Evolutionary conservation across 2,113 vertebrate species (phyloP), one percentile per base, ranked within the genome.

Genomic region (Cinclus mexicanus): DNA sequence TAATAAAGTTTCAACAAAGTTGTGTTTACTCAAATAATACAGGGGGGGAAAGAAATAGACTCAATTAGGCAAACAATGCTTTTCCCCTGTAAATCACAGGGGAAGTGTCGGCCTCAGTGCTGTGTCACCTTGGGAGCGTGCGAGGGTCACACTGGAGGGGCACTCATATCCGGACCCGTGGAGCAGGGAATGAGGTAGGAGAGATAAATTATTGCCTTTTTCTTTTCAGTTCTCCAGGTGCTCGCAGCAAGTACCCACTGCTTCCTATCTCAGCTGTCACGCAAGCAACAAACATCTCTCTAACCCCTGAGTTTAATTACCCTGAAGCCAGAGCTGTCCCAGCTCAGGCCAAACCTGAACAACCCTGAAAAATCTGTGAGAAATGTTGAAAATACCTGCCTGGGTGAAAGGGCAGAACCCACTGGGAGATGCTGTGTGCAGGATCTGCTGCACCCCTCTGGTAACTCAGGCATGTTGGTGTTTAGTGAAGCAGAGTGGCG

Each of bases 141-240:
- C 1, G 26, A 94, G 63, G 90, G 82, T 96, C 82, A 90, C 4
- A 7, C 72, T 28, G 49, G 83, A 86, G 70, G 37, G 86, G 77
- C 78, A 85, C 81, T 96, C 95, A 75, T 83, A 89, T 90, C 87
- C 53, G 85, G 69, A 70, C 50, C 26, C 0, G 1, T 3, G 3
- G 52, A 89, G 61, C 3, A 46, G 64, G 82, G 59, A 96, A 76
- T 8, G 53, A 77, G 42, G 46, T 24, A 57, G 64, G 78, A 91
- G 57, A 89, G 85, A 95, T 63, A 95, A 96, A 96, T 96, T 93
- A 97, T 63, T 91, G 94, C 90, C 72, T 82, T 85, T 83, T 50
- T 33, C 59, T 80, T 92, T 70, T 65, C 74, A 68, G 46, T 42
- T 56, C 56, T 77, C 85, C 89, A 75, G 82, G 83, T 94, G 91